Evolutionary conservation across 2,113 vertebrate genomes (phyloP).

Genomic region (Aythya baeri): DNA sequence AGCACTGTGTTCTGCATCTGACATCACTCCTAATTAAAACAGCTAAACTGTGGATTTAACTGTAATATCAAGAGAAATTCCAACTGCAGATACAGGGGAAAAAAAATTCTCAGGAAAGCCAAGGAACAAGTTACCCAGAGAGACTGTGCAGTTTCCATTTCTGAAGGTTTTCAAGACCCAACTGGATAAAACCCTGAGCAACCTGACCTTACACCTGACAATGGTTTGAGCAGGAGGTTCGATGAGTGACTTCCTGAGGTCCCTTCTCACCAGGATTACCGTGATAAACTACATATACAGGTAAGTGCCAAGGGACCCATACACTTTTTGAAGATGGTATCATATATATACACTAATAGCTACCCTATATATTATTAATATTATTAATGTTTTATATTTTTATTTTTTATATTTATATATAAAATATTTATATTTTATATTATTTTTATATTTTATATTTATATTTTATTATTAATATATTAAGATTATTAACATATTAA

Average conservation of each 20-base stretch:
- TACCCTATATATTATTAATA: background rate
- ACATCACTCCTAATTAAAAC: background rate
- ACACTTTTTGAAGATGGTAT: background rate
- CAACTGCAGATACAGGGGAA: background rate
- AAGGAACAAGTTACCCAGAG: background rate
- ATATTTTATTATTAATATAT: too few species aligned
- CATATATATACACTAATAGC: background rate
- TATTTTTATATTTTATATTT: too few species aligned
- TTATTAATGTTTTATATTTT: too few species aligned
- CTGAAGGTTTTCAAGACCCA: background rate
- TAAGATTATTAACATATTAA: background rate
- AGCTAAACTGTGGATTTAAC: background rate
- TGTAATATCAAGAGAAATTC: background rate
- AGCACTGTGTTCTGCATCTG: background rate
- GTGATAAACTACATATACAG: background rate
- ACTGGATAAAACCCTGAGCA: background rate
- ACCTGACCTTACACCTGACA: background rate
- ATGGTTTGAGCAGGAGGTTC: background rate
- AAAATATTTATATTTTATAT: too few species aligned
- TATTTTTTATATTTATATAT: too few species aligned
- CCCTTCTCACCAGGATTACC: background rate
- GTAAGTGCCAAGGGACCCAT: background rate
- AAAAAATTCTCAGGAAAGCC: background rate
- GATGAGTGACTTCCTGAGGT: background rate
- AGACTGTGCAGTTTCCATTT: background rate